Evolutionary conservation across 2,113 vertebrate species (phyloP), one percentile per base, ranked within the genome.

Genomic region (Periophthalmodon schlosseri): DNA sequence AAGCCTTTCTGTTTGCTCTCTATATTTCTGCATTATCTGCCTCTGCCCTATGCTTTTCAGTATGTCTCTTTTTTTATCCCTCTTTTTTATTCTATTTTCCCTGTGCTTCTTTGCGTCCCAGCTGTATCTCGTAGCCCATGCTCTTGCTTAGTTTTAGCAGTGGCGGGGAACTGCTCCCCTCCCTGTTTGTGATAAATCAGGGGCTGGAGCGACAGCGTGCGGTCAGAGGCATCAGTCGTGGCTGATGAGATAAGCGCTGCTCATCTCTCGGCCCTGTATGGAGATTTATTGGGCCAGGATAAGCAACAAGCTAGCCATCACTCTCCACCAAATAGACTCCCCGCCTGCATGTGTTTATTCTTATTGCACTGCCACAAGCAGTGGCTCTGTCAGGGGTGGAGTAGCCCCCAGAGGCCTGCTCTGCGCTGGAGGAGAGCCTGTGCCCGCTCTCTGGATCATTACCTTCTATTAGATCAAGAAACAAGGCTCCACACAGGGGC

Each of bases 271-370:
- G 93, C 92, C 95, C 95, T 93, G 94, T 94, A 95, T 94, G 95
- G 95, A 96, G 96, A 97, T 97, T 96, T 97, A 98, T 97, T 95
- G 95, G 93, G 93, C 93, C 94, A 94, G 93, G 94, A 95, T 95
- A 95, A 94, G 95, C 95, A 94, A 88, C 94, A 92, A 95, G 93
- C 93, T 93, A 93, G 93, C 93, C 96, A 96, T 96, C 94, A 91
- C 89, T 96, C 95, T 96, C 94, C 86, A 91, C 93, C 94, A 94
- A 96, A 94, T 94, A 95, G 94, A 96, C 95, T 95, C 94, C 94
- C 94, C 94, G 85, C 94, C 94, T 92, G 92, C 93, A 94, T 95
- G 95, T 94, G 94, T 96, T 96, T 95, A 95, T 96, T 96, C 94
- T 96, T 95, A 96, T 95, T 96, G 95, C 95, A 78, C 79, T 83